Evolutionary conservation across 2,113 vertebrate species (phyloP).

Genomic region (Amblyornis subalaris): DNA sequence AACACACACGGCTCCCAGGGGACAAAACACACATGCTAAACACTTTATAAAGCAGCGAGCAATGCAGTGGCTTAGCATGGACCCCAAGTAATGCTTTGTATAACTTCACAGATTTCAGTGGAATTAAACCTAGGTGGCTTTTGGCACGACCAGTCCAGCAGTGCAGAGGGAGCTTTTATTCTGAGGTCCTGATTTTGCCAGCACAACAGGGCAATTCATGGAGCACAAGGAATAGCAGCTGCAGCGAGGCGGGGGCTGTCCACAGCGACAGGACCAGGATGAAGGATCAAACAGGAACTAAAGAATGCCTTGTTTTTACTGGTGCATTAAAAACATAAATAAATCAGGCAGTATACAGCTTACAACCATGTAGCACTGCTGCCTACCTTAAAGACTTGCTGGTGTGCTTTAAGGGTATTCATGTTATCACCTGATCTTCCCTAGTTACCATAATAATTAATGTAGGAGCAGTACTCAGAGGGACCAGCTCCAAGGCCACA

Average conservation of each 20-base stretch:
- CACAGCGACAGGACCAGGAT: background rate
- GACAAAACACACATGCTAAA: background rate
- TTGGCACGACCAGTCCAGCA: background rate
- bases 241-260: background rate
- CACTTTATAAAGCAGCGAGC: background rate
- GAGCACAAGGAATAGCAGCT: background rate
- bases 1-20: background rate
- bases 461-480: conserved; percentile 43
- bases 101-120: background rate
- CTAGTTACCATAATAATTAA: conserved; percentile 61
- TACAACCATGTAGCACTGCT: background rate
- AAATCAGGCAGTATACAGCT: background rate
- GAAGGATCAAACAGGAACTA: background rate
- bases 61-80: background rate
- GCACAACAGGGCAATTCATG: background rate
- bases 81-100: background rate
- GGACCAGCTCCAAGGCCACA: conserved; percentile 42
- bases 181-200: background rate
- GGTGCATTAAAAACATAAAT: background rate
- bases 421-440: conserved; percentile 57
- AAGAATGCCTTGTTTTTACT: conserved; percentile 15
- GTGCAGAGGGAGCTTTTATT: background rate
- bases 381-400: background rate
- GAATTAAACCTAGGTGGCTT: background rate
- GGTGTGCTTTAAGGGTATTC: conserved; percentile 17